Evolutionary conservation across 2,888 invertebrate genomes (phyloP).

Genomic region (Harpagoxenus sublaevis): DNA sequence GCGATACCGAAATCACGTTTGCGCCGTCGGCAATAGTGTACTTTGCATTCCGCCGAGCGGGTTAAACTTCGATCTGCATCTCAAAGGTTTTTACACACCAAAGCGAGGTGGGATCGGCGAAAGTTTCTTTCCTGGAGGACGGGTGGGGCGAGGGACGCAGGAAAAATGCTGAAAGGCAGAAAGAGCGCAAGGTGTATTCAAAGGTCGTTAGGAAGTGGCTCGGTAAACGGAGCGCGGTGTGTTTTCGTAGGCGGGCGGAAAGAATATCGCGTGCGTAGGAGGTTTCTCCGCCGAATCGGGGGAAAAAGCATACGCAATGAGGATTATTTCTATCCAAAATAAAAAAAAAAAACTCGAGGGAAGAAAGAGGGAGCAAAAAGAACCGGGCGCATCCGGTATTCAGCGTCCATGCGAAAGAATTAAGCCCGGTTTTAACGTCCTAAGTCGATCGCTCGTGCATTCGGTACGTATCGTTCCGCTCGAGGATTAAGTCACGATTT

Average conservation of each 20-base stretch:
- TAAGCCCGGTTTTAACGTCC: slow-evolving; percentile 46
- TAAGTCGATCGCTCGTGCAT: slow-evolving; percentile 51
- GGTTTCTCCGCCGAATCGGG: not conserved
- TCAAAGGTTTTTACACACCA: slow-evolving; percentile 50
- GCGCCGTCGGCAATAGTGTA: slow-evolving; percentile 38
- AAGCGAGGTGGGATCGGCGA: slow-evolving; percentile 33
- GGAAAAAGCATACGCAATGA: slow-evolving; percentile 45
- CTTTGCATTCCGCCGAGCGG: slow-evolving; percentile 49
- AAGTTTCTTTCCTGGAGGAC: slow-evolving; percentile 14
- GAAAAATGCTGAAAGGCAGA: slow-evolving; percentile 49
- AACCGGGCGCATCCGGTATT: slow-evolving; percentile 14
- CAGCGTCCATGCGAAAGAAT: slow-evolving; percentile 41
- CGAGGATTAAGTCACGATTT: slow-evolving; percentile 50
- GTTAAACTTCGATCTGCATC: slow-evolving; percentile 55
- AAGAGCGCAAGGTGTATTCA: slow-evolving; percentile 53
- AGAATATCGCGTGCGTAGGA: slow-evolving; percentile 38
- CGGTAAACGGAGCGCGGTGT: slow-evolving; percentile 26
- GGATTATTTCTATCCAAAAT: slow-evolving; percentile 21
- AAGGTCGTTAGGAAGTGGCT: slow-evolving; percentile 54
- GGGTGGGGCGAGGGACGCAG: not conserved
- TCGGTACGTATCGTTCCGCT: slow-evolving; percentile 35
- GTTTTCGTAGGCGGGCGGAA: slow-evolving; percentile 42
- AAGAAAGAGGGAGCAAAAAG: not conserved
- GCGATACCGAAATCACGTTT: slow-evolving; percentile 49
- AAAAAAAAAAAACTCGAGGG: not conserved